Evolutionary conservation across 1,140 invertebrate species (phyloP).

Genomic region (Papilio polyxenes): DNA sequence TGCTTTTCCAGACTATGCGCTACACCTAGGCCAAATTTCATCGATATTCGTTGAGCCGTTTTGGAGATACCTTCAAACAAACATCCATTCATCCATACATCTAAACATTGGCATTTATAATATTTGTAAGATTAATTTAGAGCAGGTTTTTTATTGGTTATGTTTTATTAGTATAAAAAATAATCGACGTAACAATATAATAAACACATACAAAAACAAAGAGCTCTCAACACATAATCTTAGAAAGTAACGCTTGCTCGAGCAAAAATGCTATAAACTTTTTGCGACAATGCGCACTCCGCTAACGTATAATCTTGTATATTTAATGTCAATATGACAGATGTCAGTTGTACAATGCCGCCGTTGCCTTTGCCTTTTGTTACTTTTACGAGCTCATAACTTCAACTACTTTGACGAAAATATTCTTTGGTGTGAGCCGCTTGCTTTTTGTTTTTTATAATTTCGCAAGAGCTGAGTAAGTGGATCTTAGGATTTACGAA

Average conservation of each 20-base stretch:
- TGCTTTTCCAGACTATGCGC: too few relatives aligned
- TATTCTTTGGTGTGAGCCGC: constrained; percentile 37
- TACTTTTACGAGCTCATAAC: constrained; percentile 44
- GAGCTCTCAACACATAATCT: constrained; percentile 11
- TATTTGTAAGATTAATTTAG: too few relatives aligned
- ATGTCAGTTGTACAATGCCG: constrained; percentile 39
- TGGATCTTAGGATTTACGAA: constrained; percentile 2
- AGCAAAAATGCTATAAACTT: constrained; percentile 40
- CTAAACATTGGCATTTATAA: too few relatives aligned
- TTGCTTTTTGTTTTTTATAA: constrained; percentile 9
- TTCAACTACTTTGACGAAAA: constrained; percentile 41
- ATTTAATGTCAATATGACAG: constrained; percentile 50
- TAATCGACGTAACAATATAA: neutral
- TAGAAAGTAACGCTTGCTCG: constrained; percentile 35
- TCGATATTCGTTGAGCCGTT: too few relatives aligned
- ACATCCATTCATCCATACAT: too few relatives aligned
- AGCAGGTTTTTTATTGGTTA: neutral
- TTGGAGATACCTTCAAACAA: too few relatives aligned
- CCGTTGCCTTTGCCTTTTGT: constrained; percentile 41
- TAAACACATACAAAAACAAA: constrained; percentile 9
- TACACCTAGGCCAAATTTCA: too few relatives aligned
- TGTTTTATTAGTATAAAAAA: neutral
- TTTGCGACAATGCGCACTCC: constrained; percentile 47
- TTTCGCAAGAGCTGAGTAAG: neutral
- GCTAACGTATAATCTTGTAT: constrained; percentile 50